Base-by-base conservation (phyloP, 2,888 invertebrate species). In the Drosophila nr. fundita region DNA sequence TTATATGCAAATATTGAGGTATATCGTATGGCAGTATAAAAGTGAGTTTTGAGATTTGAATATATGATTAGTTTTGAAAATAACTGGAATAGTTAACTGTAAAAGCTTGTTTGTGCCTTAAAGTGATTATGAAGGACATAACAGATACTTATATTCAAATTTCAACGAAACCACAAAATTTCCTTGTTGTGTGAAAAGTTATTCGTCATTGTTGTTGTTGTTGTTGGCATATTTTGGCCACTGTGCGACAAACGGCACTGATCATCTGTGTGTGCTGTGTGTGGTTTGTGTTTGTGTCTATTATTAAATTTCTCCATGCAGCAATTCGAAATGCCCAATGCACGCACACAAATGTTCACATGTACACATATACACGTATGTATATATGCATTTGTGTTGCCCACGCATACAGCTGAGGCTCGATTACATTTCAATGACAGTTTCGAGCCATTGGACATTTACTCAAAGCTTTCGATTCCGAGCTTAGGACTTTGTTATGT, bases 261-360 rank as follows among this genome's bases (percentile, higher is more conserved):
- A 63, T 32, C 50, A 63, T 32, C 48, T 63, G 54, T 54, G 55
- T 50, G 62, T 68, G 76, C 21, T 6, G 42, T 77, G 53, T 68
- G 67, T 60, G 45, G 45, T 77, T 59, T 68, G 68, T 68, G 68
- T 50, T 66, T 64, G 68, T 55, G 67, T 69, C 84, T 71, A 78
- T 78, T 82, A 83, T 84, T 87, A 79, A 84, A 87, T 83, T 87
- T 83, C 83, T 85, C 83, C 76, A 82, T 72, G 77, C 77, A 82
- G 57, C 68, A 68, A 70, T 50, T 42, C 73, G 49, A 57, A 45
- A 72, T 61, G 36, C 52, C 45, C 40, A 73, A 27, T 27, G 36
- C 48, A 73, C 34, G 38, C 48, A 45, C 18, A 45, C 42, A 11
- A 29, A 13, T 52, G 55, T 36, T 32, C 18, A 27, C 10, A 21